Conservation (phyloP, 2,797 vertebrate genomes). For the Champsocephalus gunnari region DNA sequence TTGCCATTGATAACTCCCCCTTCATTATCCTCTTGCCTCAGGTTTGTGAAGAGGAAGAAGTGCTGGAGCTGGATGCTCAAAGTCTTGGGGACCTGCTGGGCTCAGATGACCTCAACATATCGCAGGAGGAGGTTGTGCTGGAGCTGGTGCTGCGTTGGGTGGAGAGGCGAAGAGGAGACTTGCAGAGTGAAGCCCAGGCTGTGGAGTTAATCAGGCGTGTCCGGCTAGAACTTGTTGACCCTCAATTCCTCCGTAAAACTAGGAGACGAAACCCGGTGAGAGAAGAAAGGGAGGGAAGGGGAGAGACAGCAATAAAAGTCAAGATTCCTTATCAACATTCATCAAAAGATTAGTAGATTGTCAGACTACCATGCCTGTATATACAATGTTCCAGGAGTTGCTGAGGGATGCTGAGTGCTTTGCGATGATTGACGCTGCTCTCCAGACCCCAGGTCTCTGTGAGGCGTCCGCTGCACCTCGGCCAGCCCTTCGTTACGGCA, state of each 20-base stretch:
- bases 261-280: constrained; percentile 87
- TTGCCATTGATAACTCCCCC: background rate
- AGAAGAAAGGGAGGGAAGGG: background rate
- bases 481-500: constrained; percentile 88
- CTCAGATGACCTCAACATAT: constrained; percentile 92
- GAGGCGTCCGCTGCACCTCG: constrained; percentile 76
- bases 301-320: background rate
- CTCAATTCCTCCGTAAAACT: constrained; percentile 88
- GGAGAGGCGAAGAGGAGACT: constrained; percentile 77
- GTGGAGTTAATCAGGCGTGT: constrained; percentile 87
- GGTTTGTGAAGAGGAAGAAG: constrained; percentile 91
- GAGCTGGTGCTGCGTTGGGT: constrained; percentile 91
- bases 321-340: background rate
- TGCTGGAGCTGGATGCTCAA: constrained; percentile 87
- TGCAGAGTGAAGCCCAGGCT: constrained; percentile 79
- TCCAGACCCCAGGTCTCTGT: constrained; percentile 82
- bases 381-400: constrained; percentile 60
- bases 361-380: background rate
- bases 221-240: constrained; percentile 87
- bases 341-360: background rate
- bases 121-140: constrained; percentile 90
- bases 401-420: constrained; percentile 84
- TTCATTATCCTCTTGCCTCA: constrained; percentile 8
- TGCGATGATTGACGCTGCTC: constrained; percentile 86
- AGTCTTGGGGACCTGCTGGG: constrained; percentile 86